phyloP scores from a whole-genome alignment of 2,888 invertebrate genomes.

The Ophion obscuratus region DNA sequence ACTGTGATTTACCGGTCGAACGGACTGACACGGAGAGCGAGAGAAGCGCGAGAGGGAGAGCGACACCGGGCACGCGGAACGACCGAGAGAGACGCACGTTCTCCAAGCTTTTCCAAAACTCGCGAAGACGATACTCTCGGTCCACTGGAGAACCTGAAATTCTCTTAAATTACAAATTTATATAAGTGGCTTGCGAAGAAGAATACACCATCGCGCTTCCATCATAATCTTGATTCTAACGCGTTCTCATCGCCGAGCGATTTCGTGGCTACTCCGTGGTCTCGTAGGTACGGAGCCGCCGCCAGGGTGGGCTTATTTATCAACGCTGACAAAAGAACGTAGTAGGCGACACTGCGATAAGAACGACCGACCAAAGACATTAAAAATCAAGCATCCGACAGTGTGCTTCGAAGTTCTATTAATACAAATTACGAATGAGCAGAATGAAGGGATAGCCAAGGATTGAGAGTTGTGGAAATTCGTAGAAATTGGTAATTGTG shows the following conservation, averaged over 20 bases:
- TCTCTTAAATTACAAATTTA: conserved; percentile 84
- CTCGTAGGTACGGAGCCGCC: conserved; percentile 53
- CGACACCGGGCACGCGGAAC: conserved; percentile 12
- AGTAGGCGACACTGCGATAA: not conserved
- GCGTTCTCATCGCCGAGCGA: conserved; percentile 76
- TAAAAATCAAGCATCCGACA: not conserved
- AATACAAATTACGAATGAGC: no score
- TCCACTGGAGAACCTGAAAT: conserved; percentile 72
- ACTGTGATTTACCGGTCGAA: conserved; percentile 82
- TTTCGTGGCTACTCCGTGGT: conserved; percentile 71
- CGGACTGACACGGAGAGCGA: conserved; percentile 68
- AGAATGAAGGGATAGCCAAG: no score
- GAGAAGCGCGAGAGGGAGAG: conserved; percentile 34
- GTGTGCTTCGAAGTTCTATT: not conserved
- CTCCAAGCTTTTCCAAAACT: conserved; percentile 58
- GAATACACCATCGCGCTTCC: conserved; percentile 66
- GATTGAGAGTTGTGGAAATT: no score
- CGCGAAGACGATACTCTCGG: conserved; percentile 58
- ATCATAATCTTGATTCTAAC: conserved; percentile 84
- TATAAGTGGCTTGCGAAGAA: conserved; percentile 73
- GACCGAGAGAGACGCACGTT: conserved; percentile 29
- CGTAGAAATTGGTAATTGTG: no score
- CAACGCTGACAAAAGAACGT: conserved; percentile 62
- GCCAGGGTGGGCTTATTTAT: conserved; percentile 82
- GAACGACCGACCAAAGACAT: not conserved